Percentiles rank a stretch among this genome's conserved stretches.
These are phyloP conservation scores for Planococcus citri DNA, from an alignment of 1,140 invertebrate species.

Conservation along the genomic window DNA sequence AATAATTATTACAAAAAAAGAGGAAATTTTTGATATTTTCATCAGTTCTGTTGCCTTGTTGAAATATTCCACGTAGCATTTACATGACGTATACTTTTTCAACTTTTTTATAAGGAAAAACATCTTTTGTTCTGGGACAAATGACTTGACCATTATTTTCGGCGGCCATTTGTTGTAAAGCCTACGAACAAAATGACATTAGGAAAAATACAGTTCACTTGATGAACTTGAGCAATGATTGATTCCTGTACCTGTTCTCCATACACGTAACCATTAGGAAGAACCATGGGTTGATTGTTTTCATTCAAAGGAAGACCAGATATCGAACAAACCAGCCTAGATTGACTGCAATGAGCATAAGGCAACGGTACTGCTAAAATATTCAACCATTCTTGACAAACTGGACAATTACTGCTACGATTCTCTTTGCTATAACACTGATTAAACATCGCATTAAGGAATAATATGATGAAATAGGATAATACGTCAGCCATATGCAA, in stretches of 20 bases:
- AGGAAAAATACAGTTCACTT: background rate
- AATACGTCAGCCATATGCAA: too few species aligned
- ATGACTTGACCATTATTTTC: constrained; percentile 77
- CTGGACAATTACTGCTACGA: constrained; percentile 79
- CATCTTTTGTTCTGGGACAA: constrained; percentile 83
- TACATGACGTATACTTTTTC: constrained; percentile 95
- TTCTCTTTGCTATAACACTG: constrained; percentile 57
- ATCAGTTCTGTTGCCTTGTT: constrained; percentile 11
- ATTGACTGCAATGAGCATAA: constrained; percentile 92
- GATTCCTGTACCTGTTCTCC: constrained; percentile 84
- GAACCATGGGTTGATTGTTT: constrained; percentile 94
- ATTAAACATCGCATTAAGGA: constrained; percentile 29
- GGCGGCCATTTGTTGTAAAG: constrained; percentile 72
- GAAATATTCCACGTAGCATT: constrained; percentile 29
- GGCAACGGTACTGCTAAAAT: constrained; percentile 73
- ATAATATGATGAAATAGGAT: constrained; percentile 9
- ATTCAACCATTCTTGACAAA: constrained; percentile 80
- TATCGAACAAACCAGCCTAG: constrained; percentile 80
- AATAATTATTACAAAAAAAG: background rate
- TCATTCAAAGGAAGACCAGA: constrained; percentile 90
- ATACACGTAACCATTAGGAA: constrained; percentile 96
- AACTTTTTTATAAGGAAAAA: constrained; percentile 74
- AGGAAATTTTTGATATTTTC: constrained; percentile 12
- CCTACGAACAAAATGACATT: constrained; percentile 38
- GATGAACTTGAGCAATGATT: background rate